These are phyloP conservation scores for Origma solitaria DNA, from an alignment of 2,113 vertebrate genomes.

Conservation along the genomic window DNA sequence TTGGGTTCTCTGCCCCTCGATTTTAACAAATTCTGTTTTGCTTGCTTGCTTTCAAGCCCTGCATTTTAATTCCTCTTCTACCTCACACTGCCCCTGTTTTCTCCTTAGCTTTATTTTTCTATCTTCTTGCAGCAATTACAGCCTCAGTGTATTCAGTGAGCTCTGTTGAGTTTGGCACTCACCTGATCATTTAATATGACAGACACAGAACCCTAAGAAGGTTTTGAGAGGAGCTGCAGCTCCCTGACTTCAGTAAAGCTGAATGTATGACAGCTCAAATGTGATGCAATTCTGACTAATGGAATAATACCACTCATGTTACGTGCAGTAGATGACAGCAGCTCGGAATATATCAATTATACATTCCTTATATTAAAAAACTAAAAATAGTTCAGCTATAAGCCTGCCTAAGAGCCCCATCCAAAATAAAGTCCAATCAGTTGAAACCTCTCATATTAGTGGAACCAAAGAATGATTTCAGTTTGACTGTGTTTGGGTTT, in stretches of 20 bases:
- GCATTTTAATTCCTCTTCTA: neutral
- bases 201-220: neutral
- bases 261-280: neutral
- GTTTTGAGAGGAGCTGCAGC: neutral
- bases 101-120: neutral
- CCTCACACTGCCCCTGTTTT: neutral
- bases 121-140: neutral
- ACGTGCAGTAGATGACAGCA: neutral
- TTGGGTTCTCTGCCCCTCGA: neutral
- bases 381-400: neutral
- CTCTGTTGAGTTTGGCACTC: neutral
- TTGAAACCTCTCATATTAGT: neutral
- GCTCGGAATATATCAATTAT: neutral
- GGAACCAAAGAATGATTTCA: neutral
- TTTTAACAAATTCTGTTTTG: neutral
- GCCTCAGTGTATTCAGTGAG: neutral
- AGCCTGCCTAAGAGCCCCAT: neutral
- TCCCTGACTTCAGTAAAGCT: neutral
- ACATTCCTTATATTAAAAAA: neutral
- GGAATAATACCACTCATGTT: neutral
- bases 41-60: neutral
- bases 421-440: neutral
- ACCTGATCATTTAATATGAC: neutral
- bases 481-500: neutral
- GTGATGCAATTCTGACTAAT: neutral